Conservation (phyloP, 2,113 vertebrate genomes). For the Felis catus region F.catus_Fca126_mat1.0 CM031412.1:191188501-191189000, state of each 20-base stretch:
- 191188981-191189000: neutral
- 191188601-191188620: neutral
- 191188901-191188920: neutral
- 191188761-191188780: neutral
- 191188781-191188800: neutral
- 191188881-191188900: neutral
- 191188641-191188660: neutral
- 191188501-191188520: neutral
- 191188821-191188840: neutral
- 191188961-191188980: neutral
- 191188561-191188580: neutral
- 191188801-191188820: neutral
- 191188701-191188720: neutral
- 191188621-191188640: neutral
- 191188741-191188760: neutral
- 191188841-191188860: neutral
- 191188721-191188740: neutral
- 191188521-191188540: neutral
- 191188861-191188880: neutral
- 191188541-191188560: neutral
- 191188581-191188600: neutral
- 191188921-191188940: conserved; percentile 32
- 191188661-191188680: neutral
- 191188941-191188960: neutral
- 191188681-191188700: neutral